phyloP scores from a whole-genome alignment of 2,113 vertebrate species.

The Elaphurus davidianus region DNA sequence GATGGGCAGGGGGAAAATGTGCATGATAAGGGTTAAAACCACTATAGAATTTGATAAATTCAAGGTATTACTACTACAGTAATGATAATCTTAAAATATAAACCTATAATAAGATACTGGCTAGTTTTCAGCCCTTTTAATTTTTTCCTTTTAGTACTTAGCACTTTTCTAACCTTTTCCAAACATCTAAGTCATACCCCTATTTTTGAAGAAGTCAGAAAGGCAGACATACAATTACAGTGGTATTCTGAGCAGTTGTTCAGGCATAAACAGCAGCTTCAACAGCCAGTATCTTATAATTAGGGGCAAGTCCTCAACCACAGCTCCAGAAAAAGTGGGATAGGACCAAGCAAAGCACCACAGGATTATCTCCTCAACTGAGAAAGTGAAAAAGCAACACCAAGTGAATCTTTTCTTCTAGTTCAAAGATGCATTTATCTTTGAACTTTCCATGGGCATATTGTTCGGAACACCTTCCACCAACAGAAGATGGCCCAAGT shows the following conservation, averaged over 20 bases:
- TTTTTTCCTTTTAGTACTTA: constrained; percentile 32
- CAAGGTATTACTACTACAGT: neutral
- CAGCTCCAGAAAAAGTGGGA: neutral
- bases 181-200: neutral
- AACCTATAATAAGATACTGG: neutral
- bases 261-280: constrained; percentile 51
- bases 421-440: neutral
- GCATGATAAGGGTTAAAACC: neutral
- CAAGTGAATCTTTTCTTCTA: neutral
- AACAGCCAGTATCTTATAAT: constrained; percentile 39
- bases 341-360: neutral
- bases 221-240: constrained; percentile 65
- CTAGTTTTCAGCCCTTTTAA: neutral
- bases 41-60: constrained; percentile 1
- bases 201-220: constrained; percentile 51
- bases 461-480: neutral
- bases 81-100: neutral
- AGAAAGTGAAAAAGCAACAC: neutral
- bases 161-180: neutral
- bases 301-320: neutral
- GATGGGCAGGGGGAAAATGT: too few species aligned
- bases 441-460: neutral
- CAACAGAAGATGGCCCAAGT: neutral
- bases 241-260: constrained; percentile 55
- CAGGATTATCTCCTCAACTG: neutral